phyloP scores from a whole-genome alignment of 2,113 vertebrate genomes.

The Festucalex cinctus region DNA sequence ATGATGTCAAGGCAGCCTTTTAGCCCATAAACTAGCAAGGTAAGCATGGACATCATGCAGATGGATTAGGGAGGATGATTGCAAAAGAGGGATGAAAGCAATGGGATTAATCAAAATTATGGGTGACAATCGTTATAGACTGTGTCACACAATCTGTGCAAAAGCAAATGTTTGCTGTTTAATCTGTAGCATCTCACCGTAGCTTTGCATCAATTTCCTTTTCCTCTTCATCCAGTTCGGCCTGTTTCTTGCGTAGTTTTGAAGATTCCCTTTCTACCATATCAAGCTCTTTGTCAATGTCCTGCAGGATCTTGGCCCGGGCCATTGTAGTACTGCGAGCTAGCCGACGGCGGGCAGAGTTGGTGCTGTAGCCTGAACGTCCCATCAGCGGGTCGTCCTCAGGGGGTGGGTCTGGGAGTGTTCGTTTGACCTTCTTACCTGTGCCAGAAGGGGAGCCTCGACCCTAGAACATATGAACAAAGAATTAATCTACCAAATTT shows the following conservation, averaged over 20 bases:
- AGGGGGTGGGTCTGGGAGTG: constrained; percentile 92
- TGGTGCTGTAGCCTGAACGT: constrained; percentile 79
- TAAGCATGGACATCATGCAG: constrained; percentile 59
- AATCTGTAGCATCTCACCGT: constrained; percentile 60
- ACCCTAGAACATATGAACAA: constrained; percentile 41
- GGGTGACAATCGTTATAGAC: constrained; percentile 1
- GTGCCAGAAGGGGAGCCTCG: constrained; percentile 73
- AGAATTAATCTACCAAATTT: not conserved
- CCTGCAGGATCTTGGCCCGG: constrained; percentile 95
- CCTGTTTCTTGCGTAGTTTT: constrained; percentile 97
- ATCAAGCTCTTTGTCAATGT: constrained; percentile 97
- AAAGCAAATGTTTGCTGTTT: not conserved
- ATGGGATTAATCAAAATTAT: constrained; percentile 8
- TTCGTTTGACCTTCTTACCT: constrained; percentile 96
- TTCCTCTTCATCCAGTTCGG: constrained; percentile 97
- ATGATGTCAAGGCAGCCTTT: constrained; percentile 69
- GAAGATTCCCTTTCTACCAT: constrained; percentile 96
- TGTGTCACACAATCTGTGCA: not conserved
- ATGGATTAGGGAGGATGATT: constrained; percentile 43
- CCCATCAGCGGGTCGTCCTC: constrained; percentile 81
- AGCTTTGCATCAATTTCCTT: constrained; percentile 98
- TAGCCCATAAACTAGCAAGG: constrained; percentile 66
- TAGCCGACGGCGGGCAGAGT: constrained; percentile 87
- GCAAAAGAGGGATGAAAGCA: constrained; percentile 28
- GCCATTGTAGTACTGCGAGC: constrained; percentile 96